phyloP scores from a whole-genome alignment of 2,888 invertebrate species.

The Drosophila aldrichi region DNA sequence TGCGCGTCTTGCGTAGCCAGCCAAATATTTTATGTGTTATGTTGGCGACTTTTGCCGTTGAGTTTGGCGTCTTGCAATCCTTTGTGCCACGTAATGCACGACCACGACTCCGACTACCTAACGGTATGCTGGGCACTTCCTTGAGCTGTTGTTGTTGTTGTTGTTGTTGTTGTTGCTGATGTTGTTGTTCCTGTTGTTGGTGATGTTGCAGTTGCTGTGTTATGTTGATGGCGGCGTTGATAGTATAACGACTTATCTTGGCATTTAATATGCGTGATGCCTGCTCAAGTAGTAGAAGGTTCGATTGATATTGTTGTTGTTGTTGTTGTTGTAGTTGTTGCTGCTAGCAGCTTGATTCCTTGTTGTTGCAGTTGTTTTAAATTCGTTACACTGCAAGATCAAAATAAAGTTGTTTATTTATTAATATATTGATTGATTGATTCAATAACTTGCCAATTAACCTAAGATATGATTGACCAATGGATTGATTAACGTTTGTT shows the following conservation, averaged over 20 bases:
- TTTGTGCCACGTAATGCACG: constrained; percentile 37
- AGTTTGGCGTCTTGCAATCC: constrained; percentile 76
- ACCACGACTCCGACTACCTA: constrained; percentile 15
- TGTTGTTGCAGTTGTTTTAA: constrained; percentile 52
- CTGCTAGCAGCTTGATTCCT: constrained; percentile 24
- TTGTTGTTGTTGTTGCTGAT: constrained; percentile 30
- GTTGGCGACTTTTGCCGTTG: constrained; percentile 80
- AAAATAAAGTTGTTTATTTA: not conserved
- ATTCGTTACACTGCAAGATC: constrained; percentile 66
- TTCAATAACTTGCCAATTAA: not conserved
- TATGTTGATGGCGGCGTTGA: constrained; percentile 71
- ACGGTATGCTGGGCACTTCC: constrained; percentile 25
- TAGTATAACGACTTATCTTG: constrained; percentile 75
- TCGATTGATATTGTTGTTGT: constrained; percentile 7
- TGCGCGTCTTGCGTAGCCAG: constrained; percentile 75
- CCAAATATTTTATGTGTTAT: constrained; percentile 81
- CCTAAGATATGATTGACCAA: not conserved
- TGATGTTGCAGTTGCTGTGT: constrained; percentile 57
- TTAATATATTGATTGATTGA: no score
- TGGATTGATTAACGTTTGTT: not conserved
- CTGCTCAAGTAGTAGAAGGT: constrained; percentile 21
- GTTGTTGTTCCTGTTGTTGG: constrained; percentile 36
- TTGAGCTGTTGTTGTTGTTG: constrained; percentile 28
- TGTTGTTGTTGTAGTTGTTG: constrained; percentile 1
- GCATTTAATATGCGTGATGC: constrained; percentile 45